Base-by-base conservation (phyloP, 2,113 vertebrate species). In the Mirza zaza region DNA sequence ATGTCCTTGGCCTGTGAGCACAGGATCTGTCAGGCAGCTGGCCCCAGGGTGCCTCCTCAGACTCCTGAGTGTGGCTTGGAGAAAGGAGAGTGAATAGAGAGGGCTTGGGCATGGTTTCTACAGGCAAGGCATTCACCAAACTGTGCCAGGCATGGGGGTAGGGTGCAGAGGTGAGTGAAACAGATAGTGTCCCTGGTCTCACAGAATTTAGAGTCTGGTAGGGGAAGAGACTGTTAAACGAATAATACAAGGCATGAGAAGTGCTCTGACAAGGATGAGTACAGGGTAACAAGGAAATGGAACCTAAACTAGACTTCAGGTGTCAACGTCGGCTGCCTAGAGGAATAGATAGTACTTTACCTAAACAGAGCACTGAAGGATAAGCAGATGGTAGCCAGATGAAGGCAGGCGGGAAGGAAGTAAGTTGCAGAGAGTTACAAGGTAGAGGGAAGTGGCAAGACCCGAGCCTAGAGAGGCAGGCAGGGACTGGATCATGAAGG, bases 331-430 rank as follows among this genome's bases (percentile, higher is more conserved):
- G 27, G n/a, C 32, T 86, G 84, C 84, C n/a, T 77, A 81, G 75
- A 82, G 50, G 52, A 91, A 50, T 59, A 80, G 2, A 50, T 59
- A 80, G 2, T 71, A 18, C 9, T n/a, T 92, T 8, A 83, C 39
- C 70, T 90, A 94, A 75, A 73, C 45, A 90, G 84, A 96, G 39
- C 45, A 57, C 59, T 88, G 32, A 90, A 95, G 77, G 59, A 12
- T 91, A 85, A 91, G 29, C 68, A 76, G 39, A 18, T 94, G 57
- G 75, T 91, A 94, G 52, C 52, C 39, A 91, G n/a, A 34, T 77
- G 87, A 91, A 93, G 76, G 90, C 57, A 88, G 11, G 23, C 81
- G 59, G 15, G 29, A 89, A 79, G 42, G 25, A 96, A 89, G 77
- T 27, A 92, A 92, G 48, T 67, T 96, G 32, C 63, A 88, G 34